Evolutionary conservation across 2,113 vertebrate species (phyloP), one percentile per base, ranked within the genome.

Genomic region (Trichechus manatus): DNA sequence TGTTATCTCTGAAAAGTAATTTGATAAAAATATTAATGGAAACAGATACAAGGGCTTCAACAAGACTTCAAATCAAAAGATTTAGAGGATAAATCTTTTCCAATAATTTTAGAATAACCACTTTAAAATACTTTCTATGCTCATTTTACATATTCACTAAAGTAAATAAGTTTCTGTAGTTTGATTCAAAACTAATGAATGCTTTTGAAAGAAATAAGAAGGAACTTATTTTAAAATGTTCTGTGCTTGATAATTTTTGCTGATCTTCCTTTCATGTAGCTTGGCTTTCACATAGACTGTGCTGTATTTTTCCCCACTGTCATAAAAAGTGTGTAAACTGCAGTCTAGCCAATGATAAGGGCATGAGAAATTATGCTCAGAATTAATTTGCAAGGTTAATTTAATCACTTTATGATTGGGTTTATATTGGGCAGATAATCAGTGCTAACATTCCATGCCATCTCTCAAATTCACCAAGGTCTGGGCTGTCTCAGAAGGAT

Each of bases 311-410:
- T 87, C 56, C 13, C 36, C 39, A 87, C 9, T 80, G 33, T 77
- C 31, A 80, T 89, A 83, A 80, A 92, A 82, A 87, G 42, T 90
- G 39, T 80, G 8, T 36, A 91, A 89, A 89, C 3, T 91, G 23
- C 11, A 81, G 7, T 95, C 89, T 84, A 42, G 31, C 31, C 74
- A 91, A 39, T 91, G 85, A 66, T 22, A 29, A 96, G 68, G 20
- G 20, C 44, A 92, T 81, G n/a, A 29, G 4, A 89, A 92, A 96
- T 80, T 91, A 87, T 82, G 50, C 29, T 83, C 86, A 78, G 66
- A 88, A 82, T 88, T 96, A 88, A 96, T 92, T 44, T 90, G 20
- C 4, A 44, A 94, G 20, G 50, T 84, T 92, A 96, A 92, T 77
- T 88, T 59, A 94, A 96, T 87, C 70, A 87, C 19, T 63, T 91